Conservation (phyloP, 1,140 invertebrate genomes). For the Drosophila busckii region DNA sequence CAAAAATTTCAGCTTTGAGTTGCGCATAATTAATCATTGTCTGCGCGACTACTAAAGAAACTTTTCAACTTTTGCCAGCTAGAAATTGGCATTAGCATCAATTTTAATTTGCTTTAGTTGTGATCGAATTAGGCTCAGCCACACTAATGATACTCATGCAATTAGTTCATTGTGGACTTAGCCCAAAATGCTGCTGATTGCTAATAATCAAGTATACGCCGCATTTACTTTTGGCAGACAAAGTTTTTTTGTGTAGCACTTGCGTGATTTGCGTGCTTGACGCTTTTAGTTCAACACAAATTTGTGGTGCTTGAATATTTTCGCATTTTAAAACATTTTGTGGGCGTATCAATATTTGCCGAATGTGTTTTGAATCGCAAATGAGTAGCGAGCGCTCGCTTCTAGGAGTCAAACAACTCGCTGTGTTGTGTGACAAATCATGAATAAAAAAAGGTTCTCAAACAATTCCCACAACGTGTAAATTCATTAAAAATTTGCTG, state of each 20-base stretch:
- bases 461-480: constrained; percentile 35
- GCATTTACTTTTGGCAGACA: constrained; percentile 26
- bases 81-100: constrained; percentile 65
- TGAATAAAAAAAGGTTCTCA: constrained; percentile 1
- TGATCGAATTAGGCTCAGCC: constrained; percentile 7
- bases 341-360: constrained; percentile 75
- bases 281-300: constrained; percentile 65
- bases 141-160: constrained; percentile 54
- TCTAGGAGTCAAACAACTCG: not conserved
- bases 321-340: constrained; percentile 77
- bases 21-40: constrained; percentile 70
- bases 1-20: constrained; percentile 64
- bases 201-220: constrained; percentile 66
- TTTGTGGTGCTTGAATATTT: constrained; percentile 57
- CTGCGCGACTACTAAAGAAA: constrained; percentile 23
- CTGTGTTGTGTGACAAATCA: not conserved
- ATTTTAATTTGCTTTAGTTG: constrained; percentile 61
- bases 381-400: constrained; percentile 52
- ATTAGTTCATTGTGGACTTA: constrained; percentile 42
- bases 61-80: too few species aligned
- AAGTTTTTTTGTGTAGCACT: constrained; percentile 43
- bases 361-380: constrained; percentile 78
- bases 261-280: constrained; percentile 66
- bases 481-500: constrained; percentile 74
- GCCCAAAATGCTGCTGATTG: constrained; percentile 52